Base-by-base conservation (phyloP, 2,113 vertebrate species). In the Pampusana beccarii region DNA sequence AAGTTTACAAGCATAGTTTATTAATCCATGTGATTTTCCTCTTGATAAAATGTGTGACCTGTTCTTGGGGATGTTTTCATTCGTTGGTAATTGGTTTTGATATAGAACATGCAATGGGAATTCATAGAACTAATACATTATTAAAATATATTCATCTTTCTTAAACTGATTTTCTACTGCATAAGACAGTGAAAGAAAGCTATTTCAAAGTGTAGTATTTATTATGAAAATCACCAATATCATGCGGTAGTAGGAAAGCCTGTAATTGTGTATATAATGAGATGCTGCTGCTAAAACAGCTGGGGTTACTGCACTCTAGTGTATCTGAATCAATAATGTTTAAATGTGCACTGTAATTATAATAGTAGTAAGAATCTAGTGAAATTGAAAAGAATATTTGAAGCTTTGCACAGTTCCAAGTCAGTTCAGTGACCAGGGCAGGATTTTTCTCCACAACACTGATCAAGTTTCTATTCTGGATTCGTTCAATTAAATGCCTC, bases 401-500 rank as follows among this genome's bases (percentile, higher is more conserved):
- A 51, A 60, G 38, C 33, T 92, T 70, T 50, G 29, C 33, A 19
- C 10, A 20, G 17, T 81, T 79, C 46, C 53, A 40, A 28, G 17
- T 57, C 51, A 64, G 28, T 78, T 38, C 17, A n/a, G 16, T 80
- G 31, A 25, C 36, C 85, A 82, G n/a, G 34, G 33, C 14, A 71
- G 36, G 40, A 71, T 65, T 94, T 88, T 83, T 95, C 29, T 67
- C 54, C 38, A 23, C 33, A 58, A 9, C 11, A 10, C 38, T 62
- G 51, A 62, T 83, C 20, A 46, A 73, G 33, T 86, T 92, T 93
- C 46, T 86, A 38, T 60, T 84, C 80, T 91, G 36, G 24, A 44
- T 88, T 90, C 88, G 38, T 90, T 80, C 64, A 57, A 13, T 58
- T 93, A 86, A 93, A 83, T 53, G 64, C 64, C 19, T 94, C 60